Base-by-base conservation (phyloP, 2,888 invertebrate species). In the Trilocha varians region DNA sequence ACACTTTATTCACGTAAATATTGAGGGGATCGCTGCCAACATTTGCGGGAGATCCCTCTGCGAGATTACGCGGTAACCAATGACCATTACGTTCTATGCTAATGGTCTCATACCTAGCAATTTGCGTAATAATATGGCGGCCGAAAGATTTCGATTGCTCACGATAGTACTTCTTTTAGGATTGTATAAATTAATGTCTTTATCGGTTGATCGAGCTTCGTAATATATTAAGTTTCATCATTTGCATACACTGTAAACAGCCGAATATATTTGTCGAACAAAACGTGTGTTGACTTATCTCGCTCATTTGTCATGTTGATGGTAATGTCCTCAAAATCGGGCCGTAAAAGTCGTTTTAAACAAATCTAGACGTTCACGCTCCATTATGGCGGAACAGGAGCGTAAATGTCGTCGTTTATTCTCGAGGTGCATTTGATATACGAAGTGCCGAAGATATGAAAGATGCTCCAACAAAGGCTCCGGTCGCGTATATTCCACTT, bases 1-100 rank as follows among this genome's bases (percentile, higher is more conserved):
- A 65, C 70, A 65, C 64, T 76, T 72, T 69, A 74, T 65, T 62
- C 65, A 55, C 61, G 64, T 68, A 69, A 73, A 75, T 71, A 74
- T 68, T 63, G 63, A 62, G 54, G 46, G 58, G 49, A 50, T 55
- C 46, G 49, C 45, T 41, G 50, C 52, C 48, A 52, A 57, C 59
- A 53, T 53, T 55, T 53, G 61, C 57, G 57, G 59, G 48, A 56
- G 65, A 70, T 73, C 57, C 61, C 61, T 67, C 69, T 63, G 65
- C 54, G 48, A 66, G 69, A 72, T 70, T 66, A 69, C 52, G 41
- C 55, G 57, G 52, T 50, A 53, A 52, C 55, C 65, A 62, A 62
- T 67, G 62, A 63, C 64, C 60, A 68, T 68, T 62, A 62, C 53
- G 53, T 59, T 57, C 62, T 59, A 59, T 67, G 65, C 65, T 71